Evolutionary conservation across 2,797 vertebrate species (phyloP).

Genomic region (Xerus rutilus): DNA sequence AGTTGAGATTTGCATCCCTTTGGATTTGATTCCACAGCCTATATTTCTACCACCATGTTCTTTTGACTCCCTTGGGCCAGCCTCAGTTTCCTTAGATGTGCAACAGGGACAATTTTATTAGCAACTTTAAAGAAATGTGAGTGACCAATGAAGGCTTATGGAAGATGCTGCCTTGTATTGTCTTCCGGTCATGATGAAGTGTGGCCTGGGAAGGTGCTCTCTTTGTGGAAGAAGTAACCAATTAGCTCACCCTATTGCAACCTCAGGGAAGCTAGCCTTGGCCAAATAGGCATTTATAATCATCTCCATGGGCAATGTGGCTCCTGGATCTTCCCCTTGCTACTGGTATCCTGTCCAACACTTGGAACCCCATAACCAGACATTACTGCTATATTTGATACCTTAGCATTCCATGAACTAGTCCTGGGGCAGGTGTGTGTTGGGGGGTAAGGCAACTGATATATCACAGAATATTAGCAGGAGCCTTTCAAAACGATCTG

Average conservation of each 20-base stretch:
- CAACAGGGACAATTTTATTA: constrained; percentile 13
- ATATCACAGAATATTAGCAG: not conserved
- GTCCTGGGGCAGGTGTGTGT: not conserved
- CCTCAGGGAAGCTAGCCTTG: not conserved
- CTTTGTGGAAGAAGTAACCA: not conserved
- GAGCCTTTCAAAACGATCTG: not conserved
- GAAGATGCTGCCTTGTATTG: not conserved
- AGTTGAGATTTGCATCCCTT: not conserved
- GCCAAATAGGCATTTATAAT: not conserved
- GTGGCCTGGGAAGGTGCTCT: not conserved
- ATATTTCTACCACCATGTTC: not conserved
- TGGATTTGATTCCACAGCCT: not conserved
- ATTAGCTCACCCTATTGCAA: not conserved
- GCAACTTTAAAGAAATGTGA: not conserved
- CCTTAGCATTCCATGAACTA: not conserved
- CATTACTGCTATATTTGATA: not conserved
- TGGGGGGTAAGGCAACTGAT: not conserved
- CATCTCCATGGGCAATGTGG: not conserved
- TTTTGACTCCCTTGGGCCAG: not conserved
- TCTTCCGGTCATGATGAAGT: not conserved
- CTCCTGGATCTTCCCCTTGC: no score
- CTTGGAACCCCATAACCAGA: not conserved
- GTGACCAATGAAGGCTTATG: constrained; percentile 2
- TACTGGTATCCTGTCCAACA: not conserved
- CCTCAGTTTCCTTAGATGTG: constrained; percentile 37